Percentiles rank a stretch among this genome's conserved stretches.
phyloP scores from a whole-genome alignment of 2,888 invertebrate species.

The Athalia circularis region DNA sequence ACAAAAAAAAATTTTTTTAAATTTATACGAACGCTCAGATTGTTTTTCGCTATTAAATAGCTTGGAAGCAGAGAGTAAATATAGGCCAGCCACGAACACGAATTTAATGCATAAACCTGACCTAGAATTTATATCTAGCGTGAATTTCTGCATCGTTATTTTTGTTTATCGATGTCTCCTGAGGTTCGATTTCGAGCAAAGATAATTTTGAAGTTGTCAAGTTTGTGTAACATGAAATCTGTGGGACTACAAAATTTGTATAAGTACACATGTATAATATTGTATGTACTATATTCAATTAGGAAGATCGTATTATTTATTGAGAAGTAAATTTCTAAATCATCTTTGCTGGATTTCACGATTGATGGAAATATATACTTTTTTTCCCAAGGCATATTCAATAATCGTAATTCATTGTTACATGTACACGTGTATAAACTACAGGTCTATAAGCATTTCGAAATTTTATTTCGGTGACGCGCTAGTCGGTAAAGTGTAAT shows the following conservation, averaged over 20 bases:
- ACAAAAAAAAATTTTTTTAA: background rate
- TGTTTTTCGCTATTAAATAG: background rate
- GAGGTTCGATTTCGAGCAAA: no score
- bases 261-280: no score
- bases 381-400: no score
- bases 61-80: background rate
- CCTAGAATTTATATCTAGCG: background rate
- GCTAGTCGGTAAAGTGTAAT: constrained; percentile 25
- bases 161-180: background rate
- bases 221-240: background rate
- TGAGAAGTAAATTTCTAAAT: background rate
- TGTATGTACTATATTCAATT: background rate
- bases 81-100: background rate
- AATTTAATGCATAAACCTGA: background rate
- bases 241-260: no score
- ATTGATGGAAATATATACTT: no score
- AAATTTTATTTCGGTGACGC: constrained; percentile 32
- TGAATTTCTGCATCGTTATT: background rate
- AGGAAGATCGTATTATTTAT: background rate
- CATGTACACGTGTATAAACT: constrained; percentile 1
- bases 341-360: background rate
- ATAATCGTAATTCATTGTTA: background rate
- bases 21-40: background rate
- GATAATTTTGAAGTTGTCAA: background rate
- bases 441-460: constrained; percentile 26